Evolutionary conservation across 2,113 vertebrate species (phyloP).

Genomic region (Hippocampus comes): DNA sequence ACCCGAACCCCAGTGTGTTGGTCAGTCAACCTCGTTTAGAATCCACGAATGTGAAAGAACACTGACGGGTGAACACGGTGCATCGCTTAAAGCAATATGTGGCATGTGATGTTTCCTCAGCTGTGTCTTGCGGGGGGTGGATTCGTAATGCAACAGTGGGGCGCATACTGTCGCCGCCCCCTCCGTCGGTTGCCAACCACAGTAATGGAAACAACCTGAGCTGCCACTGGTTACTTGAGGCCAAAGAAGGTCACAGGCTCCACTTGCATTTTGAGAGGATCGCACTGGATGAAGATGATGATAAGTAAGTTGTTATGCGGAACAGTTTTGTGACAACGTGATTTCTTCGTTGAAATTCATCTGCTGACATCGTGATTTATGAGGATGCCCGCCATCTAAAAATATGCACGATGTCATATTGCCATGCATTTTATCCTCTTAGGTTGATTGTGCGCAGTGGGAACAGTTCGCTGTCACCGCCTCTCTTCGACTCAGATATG

Average conservation of each 20-base stretch:
- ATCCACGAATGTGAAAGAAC: background rate
- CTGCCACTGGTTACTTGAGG: conserved; percentile 90
- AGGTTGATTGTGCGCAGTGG: conserved; percentile 86
- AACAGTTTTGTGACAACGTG: too few relatives aligned
- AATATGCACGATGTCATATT: background rate
- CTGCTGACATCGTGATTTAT: background rate
- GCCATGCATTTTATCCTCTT: background rate
- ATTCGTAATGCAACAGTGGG: conserved; percentile 86
- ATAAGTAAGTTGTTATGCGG: conserved; percentile 69
- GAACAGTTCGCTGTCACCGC: conserved; percentile 76
- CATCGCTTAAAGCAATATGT: background rate
- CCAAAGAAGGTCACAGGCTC: conserved; percentile 82
- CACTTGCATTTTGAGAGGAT: conserved; percentile 90
- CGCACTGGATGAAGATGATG: conserved; percentile 86
- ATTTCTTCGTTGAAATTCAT: background rate
- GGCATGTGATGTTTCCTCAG: conserved; percentile 23
- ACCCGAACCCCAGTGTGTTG: conserved; percentile 72
- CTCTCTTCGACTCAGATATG: conserved; percentile 87
- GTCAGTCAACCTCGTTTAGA: conserved; percentile 44
- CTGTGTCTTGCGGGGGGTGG: conserved; percentile 84
- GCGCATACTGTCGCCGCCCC: conserved; percentile 81
- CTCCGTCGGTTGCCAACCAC: conserved; percentile 73
- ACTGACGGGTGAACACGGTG: background rate
- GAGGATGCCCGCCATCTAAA: background rate
- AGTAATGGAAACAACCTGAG: conserved; percentile 85